Conservation (phyloP, 2,113 vertebrate species). For the Sula dactylatra region DNA sequence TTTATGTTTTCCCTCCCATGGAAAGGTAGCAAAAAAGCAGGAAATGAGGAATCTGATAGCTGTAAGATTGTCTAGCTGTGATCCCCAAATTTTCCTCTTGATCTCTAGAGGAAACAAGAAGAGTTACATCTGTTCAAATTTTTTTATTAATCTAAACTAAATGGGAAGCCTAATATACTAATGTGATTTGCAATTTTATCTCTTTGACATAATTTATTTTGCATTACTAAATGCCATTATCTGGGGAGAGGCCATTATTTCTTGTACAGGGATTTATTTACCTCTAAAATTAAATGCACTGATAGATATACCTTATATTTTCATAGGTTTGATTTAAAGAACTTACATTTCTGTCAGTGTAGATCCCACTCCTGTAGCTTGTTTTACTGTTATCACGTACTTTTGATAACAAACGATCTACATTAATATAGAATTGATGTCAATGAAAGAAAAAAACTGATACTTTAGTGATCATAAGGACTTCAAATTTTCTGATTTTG, state of each 20-base stretch:
- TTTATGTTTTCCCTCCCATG: not conserved
- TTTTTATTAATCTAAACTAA: not conserved
- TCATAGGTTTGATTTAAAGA: not conserved
- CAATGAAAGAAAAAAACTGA: not conserved
- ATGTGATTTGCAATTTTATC: not conserved
- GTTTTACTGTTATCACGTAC: not conserved
- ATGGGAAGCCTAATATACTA: not conserved
- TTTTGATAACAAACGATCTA: not conserved
- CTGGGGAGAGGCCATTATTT: not conserved
- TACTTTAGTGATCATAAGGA: not conserved
- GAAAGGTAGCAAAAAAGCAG: conserved; percentile 6
- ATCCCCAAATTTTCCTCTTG: not conserved
- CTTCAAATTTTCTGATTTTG: not conserved
- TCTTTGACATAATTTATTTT: not conserved
- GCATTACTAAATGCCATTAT: not conserved
- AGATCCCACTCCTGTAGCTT: not conserved
- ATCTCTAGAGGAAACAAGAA: not conserved
- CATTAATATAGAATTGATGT: not conserved
- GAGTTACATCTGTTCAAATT: not conserved
- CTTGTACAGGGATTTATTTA: not conserved
- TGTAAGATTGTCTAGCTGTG: not conserved
- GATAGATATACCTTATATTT: not conserved
- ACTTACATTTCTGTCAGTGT: not conserved
- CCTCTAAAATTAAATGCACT: not conserved
- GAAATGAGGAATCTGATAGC: not conserved